phyloP scores from a whole-genome alignment of 2,797 vertebrate genomes.

The Scleropages formosus region DNA sequence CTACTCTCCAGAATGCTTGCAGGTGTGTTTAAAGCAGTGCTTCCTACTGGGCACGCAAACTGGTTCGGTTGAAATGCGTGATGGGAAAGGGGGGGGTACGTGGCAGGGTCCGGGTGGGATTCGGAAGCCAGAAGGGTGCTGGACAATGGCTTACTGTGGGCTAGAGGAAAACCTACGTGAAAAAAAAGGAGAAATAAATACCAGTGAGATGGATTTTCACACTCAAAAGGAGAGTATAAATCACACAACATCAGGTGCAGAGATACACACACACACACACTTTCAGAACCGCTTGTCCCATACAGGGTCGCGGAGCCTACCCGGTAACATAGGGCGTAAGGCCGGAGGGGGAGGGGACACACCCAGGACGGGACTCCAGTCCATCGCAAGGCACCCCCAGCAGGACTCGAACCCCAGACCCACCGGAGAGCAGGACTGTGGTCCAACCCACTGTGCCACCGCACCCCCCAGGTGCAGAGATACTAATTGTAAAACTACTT shows the following conservation, averaged over 20 bases:
- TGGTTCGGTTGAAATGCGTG: conserved; percentile 65
- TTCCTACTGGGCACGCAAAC: conserved; percentile 52
- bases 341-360: too few species aligned
- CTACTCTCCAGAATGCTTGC: conserved; percentile 51
- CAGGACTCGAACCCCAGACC: too few species aligned
- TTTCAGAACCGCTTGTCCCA: too few species aligned
- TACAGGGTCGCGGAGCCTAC: too few species aligned
- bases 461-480: too few species aligned
- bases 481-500: too few species aligned
- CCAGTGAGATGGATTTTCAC: not conserved
- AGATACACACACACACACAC: too few species aligned
- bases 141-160: conserved; percentile 56
- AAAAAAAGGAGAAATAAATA: conserved; percentile 3
- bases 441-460: too few species aligned
- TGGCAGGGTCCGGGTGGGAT: conserved; percentile 51
- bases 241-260: not conserved
- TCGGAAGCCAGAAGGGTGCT: conserved; percentile 50
- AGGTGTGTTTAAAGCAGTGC: conserved; percentile 52
- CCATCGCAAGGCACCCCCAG: too few species aligned
- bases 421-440: too few species aligned
- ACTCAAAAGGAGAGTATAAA: not conserved
- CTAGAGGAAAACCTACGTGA: conserved; percentile 55
- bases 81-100: conserved; percentile 63
- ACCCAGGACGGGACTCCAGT: too few species aligned
- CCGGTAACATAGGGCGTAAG: too few species aligned